phyloP scores from a whole-genome alignment of 2,888 invertebrate genomes.

The Rhogogaster chlorosoma region DNA sequence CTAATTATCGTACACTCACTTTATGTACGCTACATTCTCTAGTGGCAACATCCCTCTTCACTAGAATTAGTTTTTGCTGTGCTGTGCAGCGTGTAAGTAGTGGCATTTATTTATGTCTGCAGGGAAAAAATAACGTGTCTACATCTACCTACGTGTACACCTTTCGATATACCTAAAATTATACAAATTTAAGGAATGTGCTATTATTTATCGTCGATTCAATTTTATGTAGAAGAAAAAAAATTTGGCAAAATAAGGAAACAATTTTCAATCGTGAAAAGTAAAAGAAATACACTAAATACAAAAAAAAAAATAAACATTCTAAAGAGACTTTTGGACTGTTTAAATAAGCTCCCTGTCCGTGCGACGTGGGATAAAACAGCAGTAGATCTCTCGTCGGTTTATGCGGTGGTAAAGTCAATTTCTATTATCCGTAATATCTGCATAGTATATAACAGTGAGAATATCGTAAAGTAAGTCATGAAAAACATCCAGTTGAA shows the following conservation, averaged over 20 bases:
- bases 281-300: neutral
- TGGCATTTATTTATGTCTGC: neutral
- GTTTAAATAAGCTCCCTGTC: neutral
- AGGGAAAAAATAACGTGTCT: neutral
- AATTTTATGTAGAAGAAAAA: neutral
- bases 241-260: neutral
- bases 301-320: neutral
- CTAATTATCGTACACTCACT: conserved; percentile 21
- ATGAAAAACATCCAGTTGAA: neutral
- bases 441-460: neutral
- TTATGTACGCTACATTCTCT: neutral
- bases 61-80: neutral
- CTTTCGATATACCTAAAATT: neutral
- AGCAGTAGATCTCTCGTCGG: neutral
- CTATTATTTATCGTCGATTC: no score
- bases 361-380: neutral
- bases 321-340: neutral
- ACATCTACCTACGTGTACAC: neutral
- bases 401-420: neutral
- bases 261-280: neutral
- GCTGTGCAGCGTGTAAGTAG: neutral
- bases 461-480: neutral
- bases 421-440: neutral
- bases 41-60: conserved; percentile 35
- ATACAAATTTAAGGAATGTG: no score